Percentiles rank a stretch among this genome's conserved stretches.
Conservation (phyloP, 2,797 vertebrate species). For the Hypotaenidia philippensis region DNA sequence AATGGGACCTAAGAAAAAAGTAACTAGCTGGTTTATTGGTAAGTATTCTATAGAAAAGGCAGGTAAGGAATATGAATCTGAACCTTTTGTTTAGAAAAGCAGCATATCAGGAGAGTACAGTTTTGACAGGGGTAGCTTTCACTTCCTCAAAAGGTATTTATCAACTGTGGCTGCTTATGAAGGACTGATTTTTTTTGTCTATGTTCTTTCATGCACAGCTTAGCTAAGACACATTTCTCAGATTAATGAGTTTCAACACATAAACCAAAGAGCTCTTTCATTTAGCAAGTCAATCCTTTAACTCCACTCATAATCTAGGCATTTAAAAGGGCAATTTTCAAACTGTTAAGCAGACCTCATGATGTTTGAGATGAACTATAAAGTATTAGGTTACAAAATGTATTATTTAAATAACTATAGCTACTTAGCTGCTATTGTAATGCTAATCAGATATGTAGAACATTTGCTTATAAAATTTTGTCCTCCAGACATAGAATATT, state of each 20-base stretch:
- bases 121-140: background rate
- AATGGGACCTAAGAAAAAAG: background rate
- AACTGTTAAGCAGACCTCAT: background rate
- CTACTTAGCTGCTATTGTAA: conserved; percentile 13
- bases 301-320: background rate
- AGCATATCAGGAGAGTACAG: background rate
- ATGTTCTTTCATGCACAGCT: background rate
- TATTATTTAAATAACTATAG: conserved; percentile 19
- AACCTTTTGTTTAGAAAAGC: background rate
- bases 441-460: conserved; percentile 15
- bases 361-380: background rate
- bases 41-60: background rate
- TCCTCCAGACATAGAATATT: conserved; percentile 18
- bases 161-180: background rate
- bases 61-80: background rate
- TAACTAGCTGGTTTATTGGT: background rate
- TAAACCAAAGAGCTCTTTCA: background rate
- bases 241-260: background rate
- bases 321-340: conserved; percentile 18
- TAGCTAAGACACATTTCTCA: background rate
- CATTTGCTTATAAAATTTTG: conserved; percentile 31
- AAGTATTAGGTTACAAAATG: background rate
- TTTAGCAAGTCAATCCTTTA: background rate
- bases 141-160: background rate
- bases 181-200: background rate